phyloP scores from a whole-genome alignment of 2,888 invertebrate genomes.

The Hypsopygia costalis region DNA sequence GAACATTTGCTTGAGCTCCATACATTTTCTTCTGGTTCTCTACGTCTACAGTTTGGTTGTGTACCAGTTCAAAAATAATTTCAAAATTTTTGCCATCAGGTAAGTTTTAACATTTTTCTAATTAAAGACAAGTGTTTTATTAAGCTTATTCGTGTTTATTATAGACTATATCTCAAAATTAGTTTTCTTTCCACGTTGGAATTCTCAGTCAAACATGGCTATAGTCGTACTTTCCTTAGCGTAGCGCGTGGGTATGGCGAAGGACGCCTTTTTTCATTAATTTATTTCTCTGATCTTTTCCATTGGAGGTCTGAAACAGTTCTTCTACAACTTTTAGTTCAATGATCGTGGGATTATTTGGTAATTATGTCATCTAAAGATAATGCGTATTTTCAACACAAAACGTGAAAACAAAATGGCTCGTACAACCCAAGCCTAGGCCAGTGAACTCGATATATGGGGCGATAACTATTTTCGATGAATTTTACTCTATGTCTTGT shows the following conservation, averaged over 20 bases:
- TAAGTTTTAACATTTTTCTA: conserved; percentile 68
- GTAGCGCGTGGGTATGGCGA: conserved; percentile 76
- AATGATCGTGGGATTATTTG: conserved; percentile 64
- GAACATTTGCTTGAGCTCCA: conserved; percentile 79
- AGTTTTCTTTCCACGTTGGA: conserved; percentile 74
- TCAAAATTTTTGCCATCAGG: conserved; percentile 81
- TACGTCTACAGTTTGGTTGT: conserved; percentile 80
- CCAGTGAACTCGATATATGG: conserved; percentile 76
- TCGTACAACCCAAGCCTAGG: conserved; percentile 76
- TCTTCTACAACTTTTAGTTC: conserved; percentile 72
- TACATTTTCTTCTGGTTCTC: conserved; percentile 81
- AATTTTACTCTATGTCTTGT: conserved; percentile 29
- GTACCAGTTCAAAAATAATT: conserved; percentile 78
- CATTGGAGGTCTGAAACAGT: conserved; percentile 64
- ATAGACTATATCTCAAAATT: conserved; percentile 49
- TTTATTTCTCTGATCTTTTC: conserved; percentile 77
- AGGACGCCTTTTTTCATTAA: conserved; percentile 74
- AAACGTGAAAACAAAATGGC: conserved; percentile 81
- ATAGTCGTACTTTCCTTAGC: conserved; percentile 74
- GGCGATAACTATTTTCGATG: conserved; percentile 61
- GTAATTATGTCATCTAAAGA: conserved; percentile 66
- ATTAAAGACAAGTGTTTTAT: conserved; percentile 50
- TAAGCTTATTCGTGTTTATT: conserved; percentile 50
- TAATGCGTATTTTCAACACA: conserved; percentile 78
- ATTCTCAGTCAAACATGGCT: conserved; percentile 79